A percentile compares a stretch with the other conserved stretches of the same genome.
Conservation (phyloP, 2,888 invertebrate genomes). For the Lithosia quadra region DNA sequence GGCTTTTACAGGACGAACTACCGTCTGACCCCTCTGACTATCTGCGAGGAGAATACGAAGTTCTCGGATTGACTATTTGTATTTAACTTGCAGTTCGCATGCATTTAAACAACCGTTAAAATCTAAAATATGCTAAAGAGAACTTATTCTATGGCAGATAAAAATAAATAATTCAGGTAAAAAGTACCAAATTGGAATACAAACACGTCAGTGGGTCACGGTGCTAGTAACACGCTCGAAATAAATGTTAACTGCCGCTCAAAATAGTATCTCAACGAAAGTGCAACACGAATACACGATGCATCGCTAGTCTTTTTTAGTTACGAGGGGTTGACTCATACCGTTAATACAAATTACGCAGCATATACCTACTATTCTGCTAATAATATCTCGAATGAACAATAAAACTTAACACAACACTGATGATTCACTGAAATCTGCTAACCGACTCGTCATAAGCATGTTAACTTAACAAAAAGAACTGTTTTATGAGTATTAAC, state of each 20-base stretch:
- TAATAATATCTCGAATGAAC: constrained; percentile 17
- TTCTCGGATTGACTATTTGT: background rate
- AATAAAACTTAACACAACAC: constrained; percentile 23
- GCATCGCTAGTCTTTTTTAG: constrained; percentile 37
- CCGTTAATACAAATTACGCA: constrained; percentile 18
- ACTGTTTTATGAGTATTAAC: constrained; percentile 26
- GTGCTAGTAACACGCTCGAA: constrained; percentile 72
- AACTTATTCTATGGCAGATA: constrained; percentile 33
- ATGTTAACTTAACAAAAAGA: constrained; percentile 17
- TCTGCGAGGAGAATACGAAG: too few relatives aligned
- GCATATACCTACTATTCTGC: constrained; percentile 14
- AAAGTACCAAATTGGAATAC: constrained; percentile 68
- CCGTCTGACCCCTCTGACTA: too few relatives aligned
- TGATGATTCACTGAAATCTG: constrained; percentile 42
- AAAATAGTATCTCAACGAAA: constrained; percentile 70
- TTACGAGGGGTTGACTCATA: constrained; percentile 24
- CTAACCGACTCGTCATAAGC: background rate
- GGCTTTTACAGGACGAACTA: too few relatives aligned
- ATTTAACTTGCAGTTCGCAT: background rate
- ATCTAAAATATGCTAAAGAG: background rate
- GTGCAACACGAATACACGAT: constrained; percentile 59
- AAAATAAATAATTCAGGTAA: constrained; percentile 68
- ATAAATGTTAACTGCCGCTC: constrained; percentile 71
- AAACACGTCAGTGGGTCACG: constrained; percentile 79
- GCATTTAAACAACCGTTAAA: background rate